phyloP scores from a whole-genome alignment of 2,113 vertebrate species.

The Isurus oxyrinchus region DNA sequence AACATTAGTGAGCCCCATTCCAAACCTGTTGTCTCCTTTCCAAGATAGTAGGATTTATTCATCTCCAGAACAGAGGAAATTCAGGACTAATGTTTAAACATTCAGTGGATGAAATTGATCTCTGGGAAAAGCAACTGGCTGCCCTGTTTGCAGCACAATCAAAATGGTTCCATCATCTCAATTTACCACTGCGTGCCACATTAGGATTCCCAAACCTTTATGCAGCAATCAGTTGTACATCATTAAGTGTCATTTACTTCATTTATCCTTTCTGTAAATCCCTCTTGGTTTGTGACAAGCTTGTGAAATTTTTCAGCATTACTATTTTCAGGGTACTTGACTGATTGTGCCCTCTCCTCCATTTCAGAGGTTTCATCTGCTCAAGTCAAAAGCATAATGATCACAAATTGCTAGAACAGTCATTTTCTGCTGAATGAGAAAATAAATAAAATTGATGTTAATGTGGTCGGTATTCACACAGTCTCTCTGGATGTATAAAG shows the following conservation, averaged over 20 bases:
- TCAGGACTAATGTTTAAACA: background rate
- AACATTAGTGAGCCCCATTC: background rate
- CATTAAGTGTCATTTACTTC: conserved; percentile 1
- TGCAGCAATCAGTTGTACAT: background rate
- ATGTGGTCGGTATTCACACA: background rate
- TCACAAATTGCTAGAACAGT: background rate
- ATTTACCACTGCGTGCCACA: background rate
- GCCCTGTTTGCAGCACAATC: background rate
- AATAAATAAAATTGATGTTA: conserved; percentile 1
- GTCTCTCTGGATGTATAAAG: background rate
- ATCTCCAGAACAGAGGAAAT: background rate
- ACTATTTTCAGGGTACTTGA: background rate
- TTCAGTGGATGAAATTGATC: background rate
- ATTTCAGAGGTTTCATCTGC: background rate
- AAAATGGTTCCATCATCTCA: background rate
- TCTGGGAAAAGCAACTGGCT: background rate
- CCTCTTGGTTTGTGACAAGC: background rate
- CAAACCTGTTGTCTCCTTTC: background rate
- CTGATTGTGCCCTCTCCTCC: background rate
- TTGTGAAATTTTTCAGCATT: background rate
- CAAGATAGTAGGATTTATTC: background rate
- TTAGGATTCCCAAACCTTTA: background rate
- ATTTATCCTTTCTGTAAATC: background rate
- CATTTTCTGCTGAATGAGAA: background rate
- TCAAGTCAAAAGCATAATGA: background rate